A percentile compares a stretch with the other conserved stretches of the same genome.
Conservation (phyloP, 2,113 vertebrate species). For the Rhizomys pruinosus region DNA sequence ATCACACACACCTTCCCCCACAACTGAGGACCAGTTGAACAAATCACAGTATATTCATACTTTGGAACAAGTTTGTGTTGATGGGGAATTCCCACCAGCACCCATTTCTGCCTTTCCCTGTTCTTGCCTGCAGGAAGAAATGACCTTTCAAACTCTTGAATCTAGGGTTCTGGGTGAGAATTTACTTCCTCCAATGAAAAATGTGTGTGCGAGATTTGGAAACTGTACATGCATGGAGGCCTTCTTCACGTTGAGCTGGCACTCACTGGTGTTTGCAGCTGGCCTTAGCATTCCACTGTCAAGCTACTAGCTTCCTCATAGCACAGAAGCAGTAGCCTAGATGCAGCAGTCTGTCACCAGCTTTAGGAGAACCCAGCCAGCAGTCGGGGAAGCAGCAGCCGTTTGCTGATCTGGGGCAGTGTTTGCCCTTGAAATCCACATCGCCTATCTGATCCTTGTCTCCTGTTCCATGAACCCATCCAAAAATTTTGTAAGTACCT, state of each 20-base stretch:
- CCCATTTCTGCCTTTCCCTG: background rate
- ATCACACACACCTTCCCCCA: fast-evolving
- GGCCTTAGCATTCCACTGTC: slow-evolving; percentile 10
- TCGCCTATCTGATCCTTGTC: background rate
- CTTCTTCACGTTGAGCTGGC: background rate
- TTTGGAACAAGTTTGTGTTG: background rate
- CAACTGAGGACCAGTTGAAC: background rate
- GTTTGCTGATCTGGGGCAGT: background rate
- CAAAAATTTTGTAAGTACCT: slow-evolving; percentile 44
- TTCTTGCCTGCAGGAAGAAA: background rate
- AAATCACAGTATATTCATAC: background rate
- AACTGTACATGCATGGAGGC: background rate
- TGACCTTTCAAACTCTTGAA: background rate
- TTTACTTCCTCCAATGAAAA: background rate
- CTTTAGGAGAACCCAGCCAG: background rate
- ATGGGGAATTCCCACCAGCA: background rate
- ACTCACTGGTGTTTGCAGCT: background rate
- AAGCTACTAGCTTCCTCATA: background rate
- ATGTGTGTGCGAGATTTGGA: background rate
- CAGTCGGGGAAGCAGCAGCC: background rate
- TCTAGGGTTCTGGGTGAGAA: background rate
- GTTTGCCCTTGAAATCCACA: background rate
- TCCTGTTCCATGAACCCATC: background rate
- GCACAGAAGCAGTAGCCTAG: background rate
- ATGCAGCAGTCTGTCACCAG: background rate